Percentiles rank a stretch among this genome's conserved stretches.
Conservation (phyloP, 2,797 vertebrate species). For the Babyrousa celebensis region DNA sequence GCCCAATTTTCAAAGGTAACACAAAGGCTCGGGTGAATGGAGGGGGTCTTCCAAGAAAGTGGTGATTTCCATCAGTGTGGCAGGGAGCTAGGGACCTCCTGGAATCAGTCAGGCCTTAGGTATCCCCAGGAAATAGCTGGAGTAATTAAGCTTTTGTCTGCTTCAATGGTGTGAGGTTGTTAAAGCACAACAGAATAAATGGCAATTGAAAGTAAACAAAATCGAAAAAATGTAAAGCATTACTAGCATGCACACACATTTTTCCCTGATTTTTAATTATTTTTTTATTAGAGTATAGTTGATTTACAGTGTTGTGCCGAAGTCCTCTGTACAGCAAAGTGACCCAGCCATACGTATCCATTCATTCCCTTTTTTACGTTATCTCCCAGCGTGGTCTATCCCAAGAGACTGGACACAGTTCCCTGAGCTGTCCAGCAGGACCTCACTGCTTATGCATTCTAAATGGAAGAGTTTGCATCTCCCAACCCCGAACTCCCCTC, state of each 20-base stretch:
- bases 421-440: no score
- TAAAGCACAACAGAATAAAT: conserved; percentile 48
- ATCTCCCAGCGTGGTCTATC: no score
- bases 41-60: background rate
- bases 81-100: background rate
- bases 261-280: no score
- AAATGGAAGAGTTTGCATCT: no score
- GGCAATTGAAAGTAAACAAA: background rate
- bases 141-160: conserved; percentile 34
- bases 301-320: no score
- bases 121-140: background rate
- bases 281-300: no score
- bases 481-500: no score
- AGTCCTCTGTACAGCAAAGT: no score
- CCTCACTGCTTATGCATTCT: no score
- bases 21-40: background rate
- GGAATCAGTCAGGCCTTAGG: background rate
- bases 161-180: background rate
- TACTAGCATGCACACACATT: background rate
- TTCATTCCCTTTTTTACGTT: no score
- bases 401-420: no score
- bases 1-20: conserved; percentile 99
- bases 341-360: no score
- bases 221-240: background rate
- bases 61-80: background rate